Base-by-base conservation (phyloP, 2,113 vertebrate species). In the Syrmaticus mikado region DNA sequence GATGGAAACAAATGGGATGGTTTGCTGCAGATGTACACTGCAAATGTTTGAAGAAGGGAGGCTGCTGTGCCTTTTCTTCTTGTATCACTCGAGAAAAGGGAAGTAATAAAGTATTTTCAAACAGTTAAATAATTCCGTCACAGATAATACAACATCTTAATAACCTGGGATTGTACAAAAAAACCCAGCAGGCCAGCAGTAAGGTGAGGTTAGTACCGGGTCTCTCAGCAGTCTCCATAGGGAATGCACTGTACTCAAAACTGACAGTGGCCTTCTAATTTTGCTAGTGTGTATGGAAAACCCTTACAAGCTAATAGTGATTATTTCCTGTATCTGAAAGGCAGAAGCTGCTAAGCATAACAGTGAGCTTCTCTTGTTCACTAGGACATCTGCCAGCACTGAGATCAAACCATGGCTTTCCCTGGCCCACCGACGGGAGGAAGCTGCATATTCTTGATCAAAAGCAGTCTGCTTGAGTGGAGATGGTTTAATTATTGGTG, bases 401-500 rank as follows among this genome's bases (percentile, higher is more conserved):
- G 58, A 87, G 89, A 92, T 94, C 87, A 73, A 79, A 82, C 79
- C 75, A 43, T 38, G 90, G 87, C 85, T 92, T 94, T 89, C 67
- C 67, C 87, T 95, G 83, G 86, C 83, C 91, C 66, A 24, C 66
- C 75, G 70, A 92, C 88, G 73, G 72, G 70, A 90, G 89, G 66
- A 81, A 84, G 83, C 62, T 84, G 80, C 48, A 10, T 65, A 36
- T 74, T 67, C 77, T 86, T 90, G 86, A 94, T 96, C 83, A 92
- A 94, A 96, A 96, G 83, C 32, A 89, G 74, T 79, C 91, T 95
- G 81, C 92, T 89, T 82, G 77, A 70, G 88, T 76, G 86, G 62
- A 92, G 83, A 65, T 0, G 0, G 36, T 89, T 84, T 94, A 84
- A 82, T 93, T 89, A 90, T 62, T 76, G 84, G 74, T 94, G 81